Evolutionary conservation across 2,888 invertebrate species (phyloP), one percentile per base, ranked within the genome.

Genomic region (Hoplodrina blanda): DNA sequence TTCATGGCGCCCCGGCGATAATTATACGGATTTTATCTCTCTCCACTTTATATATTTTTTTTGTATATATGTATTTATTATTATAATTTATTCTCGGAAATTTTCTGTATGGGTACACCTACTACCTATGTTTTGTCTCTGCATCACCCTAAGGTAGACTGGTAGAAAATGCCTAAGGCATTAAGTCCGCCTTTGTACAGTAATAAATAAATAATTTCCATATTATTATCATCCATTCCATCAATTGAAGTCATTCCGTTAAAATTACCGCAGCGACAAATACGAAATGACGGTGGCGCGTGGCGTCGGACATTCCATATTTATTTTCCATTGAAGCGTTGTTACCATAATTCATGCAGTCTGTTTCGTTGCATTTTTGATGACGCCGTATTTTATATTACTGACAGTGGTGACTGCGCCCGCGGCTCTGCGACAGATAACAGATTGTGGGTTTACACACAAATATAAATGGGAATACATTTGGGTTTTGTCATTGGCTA

Each of bases 301-400:
- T 53, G 70, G 65, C 65, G 54, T 64, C 77, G 69, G 75, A 78
- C 75, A 79, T 56, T 73, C 63, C 67, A 79, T 86, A 89, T 89
- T 88, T 88, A 89, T 88, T 86, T 87, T 87, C 77, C 86, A 86
- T 85, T 83, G 83, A 81, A 83, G 76, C 77, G 74, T 73, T 80
- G 76, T 79, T 75, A 80, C 73, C 70, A 86, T 89, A 88, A 89
- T 88, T 89, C 88, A 89, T 90, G 88, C 89, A 87, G 79, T 84
- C 82, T 83, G 87, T 87, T 87, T 87, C 86, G 87, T 84, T 90
- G 89, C 88, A 90, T 90, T 89, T 91, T 90, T 91, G 90, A 91
- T 91, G 90, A 89, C 85, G 82, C 80, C 75, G 82, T 89, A 90
- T 88, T 90, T 88, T 88, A 89, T 87, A 87, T 86, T 85, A 86